These are phyloP conservation scores for Lagenorhynchus albirostris DNA, from an alignment of 2,113 vertebrate genomes.

Conservation along the genomic window DNA sequence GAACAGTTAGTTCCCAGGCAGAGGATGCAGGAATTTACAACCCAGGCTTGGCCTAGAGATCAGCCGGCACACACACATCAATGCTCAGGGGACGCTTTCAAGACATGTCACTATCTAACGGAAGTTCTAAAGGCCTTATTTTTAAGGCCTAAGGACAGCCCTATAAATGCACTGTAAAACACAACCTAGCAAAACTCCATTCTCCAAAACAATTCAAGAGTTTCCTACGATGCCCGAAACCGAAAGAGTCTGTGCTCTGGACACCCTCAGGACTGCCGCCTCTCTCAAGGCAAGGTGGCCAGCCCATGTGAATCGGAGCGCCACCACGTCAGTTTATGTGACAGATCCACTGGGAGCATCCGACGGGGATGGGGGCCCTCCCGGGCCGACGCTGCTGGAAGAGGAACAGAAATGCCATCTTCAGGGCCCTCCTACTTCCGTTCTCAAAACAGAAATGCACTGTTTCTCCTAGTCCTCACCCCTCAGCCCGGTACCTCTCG, in stretches of 20 bases:
- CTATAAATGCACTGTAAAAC: background rate
- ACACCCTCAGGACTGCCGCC: background rate
- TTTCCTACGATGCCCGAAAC: background rate
- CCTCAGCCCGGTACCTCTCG: background rate
- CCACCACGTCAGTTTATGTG: constrained; percentile 24
- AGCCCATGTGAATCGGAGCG: background rate
- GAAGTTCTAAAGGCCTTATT: background rate
- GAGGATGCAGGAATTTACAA: constrained; percentile 23
- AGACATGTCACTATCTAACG: constrained; percentile 29
- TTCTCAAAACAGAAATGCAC: constrained; percentile 45
- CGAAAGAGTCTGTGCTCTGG: background rate
- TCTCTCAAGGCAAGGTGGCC: background rate
- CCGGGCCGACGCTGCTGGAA: constrained; percentile 20
- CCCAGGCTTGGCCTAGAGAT: background rate
- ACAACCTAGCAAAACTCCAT: constrained; percentile 5
- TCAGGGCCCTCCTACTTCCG: constrained; percentile 61
- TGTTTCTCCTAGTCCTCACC: background rate
- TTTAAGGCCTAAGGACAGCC: background rate
- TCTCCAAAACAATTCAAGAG: constrained; percentile 3
- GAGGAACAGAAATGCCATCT: background rate
- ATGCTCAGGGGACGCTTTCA: constrained; percentile 11
- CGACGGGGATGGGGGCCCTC: background rate
- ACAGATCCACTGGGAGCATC: constrained; percentile 53
- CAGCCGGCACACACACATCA: background rate
- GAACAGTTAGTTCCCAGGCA: constrained; percentile 13